A percentile compares a stretch with the other conserved stretches of the same genome.
Conservation (phyloP, 2,888 invertebrate species). For the Epiperipatus broadwayi region DNA sequence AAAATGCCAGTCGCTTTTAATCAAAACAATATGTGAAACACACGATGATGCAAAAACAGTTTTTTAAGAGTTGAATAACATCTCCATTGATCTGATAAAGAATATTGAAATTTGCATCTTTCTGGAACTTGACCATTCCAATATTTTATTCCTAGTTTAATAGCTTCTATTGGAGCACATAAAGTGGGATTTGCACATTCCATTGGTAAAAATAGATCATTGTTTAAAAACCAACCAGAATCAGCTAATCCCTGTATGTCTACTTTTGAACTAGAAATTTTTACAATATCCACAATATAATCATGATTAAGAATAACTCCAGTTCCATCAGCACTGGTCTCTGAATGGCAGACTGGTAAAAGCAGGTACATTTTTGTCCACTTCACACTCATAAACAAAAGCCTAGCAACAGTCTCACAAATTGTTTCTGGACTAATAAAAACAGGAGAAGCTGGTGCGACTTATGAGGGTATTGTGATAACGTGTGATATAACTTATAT, state of each 20-base stretch:
- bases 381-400: constrained; percentile 72
- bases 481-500: too few species aligned
- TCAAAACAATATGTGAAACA: constrained; percentile 71
- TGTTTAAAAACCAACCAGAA: constrained; percentile 84
- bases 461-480: too few species aligned
- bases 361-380: constrained; percentile 61
- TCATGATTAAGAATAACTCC: constrained; percentile 85
- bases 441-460: too few species aligned
- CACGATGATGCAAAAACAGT: constrained; percentile 83
- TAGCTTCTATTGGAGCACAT: too few species aligned
- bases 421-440: constrained; percentile 41
- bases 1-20: constrained; percentile 64
- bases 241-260: constrained; percentile 65
- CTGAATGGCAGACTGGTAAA: constrained; percentile 51
- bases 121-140: constrained; percentile 63
- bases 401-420: constrained; percentile 70
- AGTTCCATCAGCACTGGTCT: constrained; percentile 75
- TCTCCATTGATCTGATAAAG: constrained; percentile 58
- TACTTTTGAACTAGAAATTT: constrained; percentile 23
- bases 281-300: constrained; percentile 49
- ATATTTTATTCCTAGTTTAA: too few species aligned
- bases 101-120: constrained; percentile 44
- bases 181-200: too few species aligned
- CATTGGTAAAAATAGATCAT: constrained; percentile 50
- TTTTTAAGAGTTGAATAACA: constrained; percentile 48